Percentiles rank a stretch among this genome's conserved stretches.
phyloP scores from a whole-genome alignment of 2,113 vertebrate species.

The Potamarius usumacintae region DNA sequence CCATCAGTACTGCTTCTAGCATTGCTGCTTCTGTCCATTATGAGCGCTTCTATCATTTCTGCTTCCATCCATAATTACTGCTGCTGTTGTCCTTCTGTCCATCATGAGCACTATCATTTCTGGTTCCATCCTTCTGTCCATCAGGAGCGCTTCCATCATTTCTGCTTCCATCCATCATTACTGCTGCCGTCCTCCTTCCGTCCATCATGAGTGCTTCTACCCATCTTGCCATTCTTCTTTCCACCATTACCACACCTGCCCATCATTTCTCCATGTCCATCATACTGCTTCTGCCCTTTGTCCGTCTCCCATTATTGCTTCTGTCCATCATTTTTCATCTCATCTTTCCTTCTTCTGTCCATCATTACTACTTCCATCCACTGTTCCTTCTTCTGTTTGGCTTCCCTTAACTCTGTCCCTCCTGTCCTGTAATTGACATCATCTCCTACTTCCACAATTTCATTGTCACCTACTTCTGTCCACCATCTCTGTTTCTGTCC shows the following conservation, averaged over 20 bases:
- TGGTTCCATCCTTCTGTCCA: not conserved
- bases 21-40: not conserved
- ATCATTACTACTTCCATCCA: not conserved
- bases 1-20: too few species aligned
- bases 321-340: not conserved
- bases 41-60: not conserved
- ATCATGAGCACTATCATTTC: not conserved
- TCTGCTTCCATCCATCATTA: not conserved
- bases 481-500: not conserved
- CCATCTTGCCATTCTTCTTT: too few species aligned
- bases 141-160: too few species aligned
- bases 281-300: too few species aligned
- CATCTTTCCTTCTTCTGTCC: not conserved
- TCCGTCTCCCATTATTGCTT: too few species aligned
- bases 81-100: not conserved
- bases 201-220: too few species aligned
- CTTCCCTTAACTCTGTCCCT: not conserved
- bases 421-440: not conserved
- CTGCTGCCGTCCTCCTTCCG: not conserved
- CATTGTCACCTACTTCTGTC: not conserved
- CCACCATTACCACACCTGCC: too few species aligned
- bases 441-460: not conserved
- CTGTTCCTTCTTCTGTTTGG: not conserved
- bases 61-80: not conserved
- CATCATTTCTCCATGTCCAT: too few species aligned